Conservation (phyloP, 2,888 invertebrate species). For the Chromoteleia sp. region DNA sequence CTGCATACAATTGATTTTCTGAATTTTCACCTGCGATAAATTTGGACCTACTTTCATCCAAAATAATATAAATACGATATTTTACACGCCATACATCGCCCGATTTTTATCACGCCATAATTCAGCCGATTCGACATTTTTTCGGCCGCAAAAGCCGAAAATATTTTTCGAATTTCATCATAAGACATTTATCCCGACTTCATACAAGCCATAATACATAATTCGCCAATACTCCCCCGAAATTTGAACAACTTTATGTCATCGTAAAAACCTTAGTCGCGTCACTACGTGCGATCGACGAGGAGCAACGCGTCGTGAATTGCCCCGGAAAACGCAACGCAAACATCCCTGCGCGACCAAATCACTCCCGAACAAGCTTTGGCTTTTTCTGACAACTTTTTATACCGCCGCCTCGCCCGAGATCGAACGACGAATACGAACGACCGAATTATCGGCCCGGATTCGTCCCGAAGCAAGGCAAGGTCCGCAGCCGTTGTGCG, state of each 20-base stretch:
- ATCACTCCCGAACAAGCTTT: constrained; percentile 61
- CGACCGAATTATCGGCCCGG: constrained; percentile 78
- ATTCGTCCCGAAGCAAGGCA: constrained; percentile 33
- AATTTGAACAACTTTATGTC: constrained; percentile 64
- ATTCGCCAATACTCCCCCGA: constrained; percentile 51
- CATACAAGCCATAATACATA: constrained; percentile 61
- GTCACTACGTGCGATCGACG: constrained; percentile 66
- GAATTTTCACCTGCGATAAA: too few relatives aligned
- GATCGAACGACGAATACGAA: constrained; percentile 80
- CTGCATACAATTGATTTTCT: too few relatives aligned
- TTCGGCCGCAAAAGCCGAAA: constrained; percentile 31
- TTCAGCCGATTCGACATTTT: constrained; percentile 4
- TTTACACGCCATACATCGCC: not conserved
- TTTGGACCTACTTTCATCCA: not conserved
- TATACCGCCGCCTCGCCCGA: constrained; percentile 54
- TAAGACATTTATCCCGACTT: constrained; percentile 54
- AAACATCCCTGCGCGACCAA: constrained; percentile 45
- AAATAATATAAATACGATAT: not conserved
- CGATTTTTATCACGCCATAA: not conserved
- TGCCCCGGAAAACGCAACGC: constrained; percentile 71
- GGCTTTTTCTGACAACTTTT: constrained; percentile 60
- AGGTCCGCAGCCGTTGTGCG: constrained; percentile 4
- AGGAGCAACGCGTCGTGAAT: constrained; percentile 75
- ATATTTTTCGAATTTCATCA: constrained; percentile 56
- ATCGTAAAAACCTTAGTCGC: constrained; percentile 63